phyloP scores from a whole-genome alignment of 2,113 vertebrate genomes.

The Monopterus albus region DNA sequence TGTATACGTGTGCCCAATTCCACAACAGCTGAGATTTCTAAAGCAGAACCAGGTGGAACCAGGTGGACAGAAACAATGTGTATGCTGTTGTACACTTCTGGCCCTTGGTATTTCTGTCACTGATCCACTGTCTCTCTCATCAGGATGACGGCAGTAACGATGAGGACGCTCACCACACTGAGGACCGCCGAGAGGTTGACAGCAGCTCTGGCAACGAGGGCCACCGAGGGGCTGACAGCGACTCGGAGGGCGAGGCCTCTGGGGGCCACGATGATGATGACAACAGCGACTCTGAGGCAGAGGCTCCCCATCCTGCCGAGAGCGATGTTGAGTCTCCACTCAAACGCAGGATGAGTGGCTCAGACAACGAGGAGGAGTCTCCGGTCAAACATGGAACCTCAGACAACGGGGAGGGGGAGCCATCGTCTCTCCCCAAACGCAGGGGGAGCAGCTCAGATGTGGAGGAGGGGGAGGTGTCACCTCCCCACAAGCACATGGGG shows the following conservation, averaged over 20 bases:
- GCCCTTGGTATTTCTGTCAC: no score
- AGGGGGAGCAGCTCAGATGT: slow-evolving; percentile 64
- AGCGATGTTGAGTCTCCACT: slow-evolving; percentile 73
- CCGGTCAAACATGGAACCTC: slow-evolving; percentile 42
- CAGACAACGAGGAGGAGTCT: slow-evolving; percentile 58
- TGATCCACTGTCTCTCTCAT: slow-evolving; percentile 7
- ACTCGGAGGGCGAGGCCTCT: slow-evolving; percentile 58
- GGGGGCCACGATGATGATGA: background rate
- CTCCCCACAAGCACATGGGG: slow-evolving; percentile 43
- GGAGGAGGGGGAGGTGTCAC: slow-evolving; percentile 58
- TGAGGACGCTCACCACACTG: slow-evolving; percentile 74
- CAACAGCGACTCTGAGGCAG: slow-evolving; percentile 69
- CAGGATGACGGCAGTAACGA: slow-evolving; percentile 90
- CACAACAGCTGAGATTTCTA: no score
- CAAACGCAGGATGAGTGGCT: slow-evolving; percentile 56
- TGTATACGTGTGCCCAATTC: no score
- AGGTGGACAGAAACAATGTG: no score
- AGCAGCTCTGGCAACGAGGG: slow-evolving; percentile 74
- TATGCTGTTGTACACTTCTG: no score
- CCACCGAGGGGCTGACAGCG: slow-evolving; percentile 46
- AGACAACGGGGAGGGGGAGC: slow-evolving; percentile 75
- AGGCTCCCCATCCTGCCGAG: slow-evolving; percentile 57
- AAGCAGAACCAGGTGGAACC: no score
- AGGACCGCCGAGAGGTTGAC: slow-evolving; percentile 71
- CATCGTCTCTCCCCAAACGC: slow-evolving; percentile 48